Conservation (phyloP, 2,113 vertebrate species). For the Muntiacus reevesi region DNA sequence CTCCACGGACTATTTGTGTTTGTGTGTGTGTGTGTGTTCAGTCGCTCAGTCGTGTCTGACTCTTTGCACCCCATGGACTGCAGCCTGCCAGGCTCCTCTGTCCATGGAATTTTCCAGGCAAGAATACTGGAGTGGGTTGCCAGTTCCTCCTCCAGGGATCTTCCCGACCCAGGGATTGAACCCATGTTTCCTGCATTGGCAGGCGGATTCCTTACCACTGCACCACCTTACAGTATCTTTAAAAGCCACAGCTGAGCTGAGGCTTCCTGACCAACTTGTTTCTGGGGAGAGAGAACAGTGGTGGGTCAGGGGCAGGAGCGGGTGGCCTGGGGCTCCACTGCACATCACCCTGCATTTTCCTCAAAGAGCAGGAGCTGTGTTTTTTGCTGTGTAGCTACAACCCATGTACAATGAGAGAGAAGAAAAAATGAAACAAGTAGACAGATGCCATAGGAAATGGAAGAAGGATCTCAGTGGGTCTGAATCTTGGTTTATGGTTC, state of each 20-base stretch:
- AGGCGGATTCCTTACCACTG: neutral
- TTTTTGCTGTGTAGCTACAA: neutral
- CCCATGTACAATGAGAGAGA: neutral
- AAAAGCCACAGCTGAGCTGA: neutral
- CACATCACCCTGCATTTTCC: neutral
- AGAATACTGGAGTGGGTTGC: neutral
- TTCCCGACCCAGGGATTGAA: neutral
- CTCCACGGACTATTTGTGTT: neutral
- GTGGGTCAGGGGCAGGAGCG: neutral
- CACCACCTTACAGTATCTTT: neutral
- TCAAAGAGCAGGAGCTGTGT: neutral
- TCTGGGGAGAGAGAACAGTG: neutral
- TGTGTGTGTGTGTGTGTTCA: neutral
- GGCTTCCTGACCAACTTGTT: neutral
- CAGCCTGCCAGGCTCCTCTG: neutral
- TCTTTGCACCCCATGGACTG: neutral
- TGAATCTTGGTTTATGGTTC: neutral
- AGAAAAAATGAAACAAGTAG: neutral
- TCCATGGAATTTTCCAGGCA: neutral
- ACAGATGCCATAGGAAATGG: neutral
- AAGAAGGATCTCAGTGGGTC: neutral
- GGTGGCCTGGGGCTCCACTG: neutral
- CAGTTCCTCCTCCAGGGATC: neutral
- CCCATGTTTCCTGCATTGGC: neutral
- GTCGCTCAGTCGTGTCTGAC: accelerated